Evolutionary conservation across 2,888 invertebrate genomes (phyloP).

Genomic region (Poecilus cupreus): DNA sequence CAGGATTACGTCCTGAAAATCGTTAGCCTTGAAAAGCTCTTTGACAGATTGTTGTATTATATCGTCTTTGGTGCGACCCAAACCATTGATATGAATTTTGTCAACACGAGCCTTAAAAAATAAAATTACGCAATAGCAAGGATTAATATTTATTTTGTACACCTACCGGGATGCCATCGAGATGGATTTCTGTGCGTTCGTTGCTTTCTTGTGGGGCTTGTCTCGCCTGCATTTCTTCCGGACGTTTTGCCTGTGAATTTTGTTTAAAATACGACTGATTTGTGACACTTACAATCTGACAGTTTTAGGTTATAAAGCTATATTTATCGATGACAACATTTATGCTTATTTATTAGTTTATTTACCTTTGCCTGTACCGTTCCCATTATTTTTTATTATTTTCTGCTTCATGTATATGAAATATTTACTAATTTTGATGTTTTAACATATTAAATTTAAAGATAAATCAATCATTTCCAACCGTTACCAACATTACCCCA

Average conservation of each 20-base stretch:
- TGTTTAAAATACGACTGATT: not conserved
- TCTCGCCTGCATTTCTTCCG: constrained; percentile 60
- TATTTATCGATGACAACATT: not conserved
- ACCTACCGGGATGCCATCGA: constrained; percentile 75
- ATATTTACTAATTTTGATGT: too few relatives aligned
- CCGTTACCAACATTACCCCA: too few relatives aligned
- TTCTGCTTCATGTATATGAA: not conserved
- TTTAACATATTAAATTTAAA: too few relatives aligned
- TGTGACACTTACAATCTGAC: not conserved
- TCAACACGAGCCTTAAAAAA: constrained; percentile 84
- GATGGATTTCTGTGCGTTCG: constrained; percentile 72
- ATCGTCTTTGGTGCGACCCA: constrained; percentile 91
- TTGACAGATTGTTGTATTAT: constrained; percentile 86
- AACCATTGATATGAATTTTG: constrained; percentile 88
- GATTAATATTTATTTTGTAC: constrained; percentile 36
- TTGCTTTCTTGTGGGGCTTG: constrained; percentile 63
- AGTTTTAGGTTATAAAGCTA: constrained; percentile 32
- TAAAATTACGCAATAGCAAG: constrained; percentile 23
- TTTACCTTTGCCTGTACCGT: constrained; percentile 72
- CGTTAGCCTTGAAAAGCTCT: constrained; percentile 87
- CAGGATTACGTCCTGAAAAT: constrained; percentile 89
- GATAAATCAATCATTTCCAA: too few relatives aligned
- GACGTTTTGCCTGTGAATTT: constrained; percentile 64
- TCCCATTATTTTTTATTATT: constrained; percentile 69
- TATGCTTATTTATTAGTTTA: not conserved